These are phyloP conservation scores for Aeoliscus strigatus DNA, from an alignment of 2,797 vertebrate genomes.

Conservation along the genomic window DNA sequence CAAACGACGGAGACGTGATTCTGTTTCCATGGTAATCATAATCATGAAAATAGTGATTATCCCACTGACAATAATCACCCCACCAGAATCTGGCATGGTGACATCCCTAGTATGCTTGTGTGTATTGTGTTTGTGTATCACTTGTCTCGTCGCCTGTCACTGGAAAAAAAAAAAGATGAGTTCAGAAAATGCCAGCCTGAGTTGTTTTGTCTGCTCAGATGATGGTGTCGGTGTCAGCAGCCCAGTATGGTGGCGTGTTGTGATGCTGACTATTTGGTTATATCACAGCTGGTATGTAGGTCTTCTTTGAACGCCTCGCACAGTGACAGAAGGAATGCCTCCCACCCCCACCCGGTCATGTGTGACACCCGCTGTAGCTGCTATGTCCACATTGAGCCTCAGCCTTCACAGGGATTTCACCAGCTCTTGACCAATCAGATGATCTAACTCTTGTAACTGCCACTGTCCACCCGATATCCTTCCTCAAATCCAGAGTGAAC, in stretches of 20 bases:
- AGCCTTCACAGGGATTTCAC: slow-evolving; percentile 46
- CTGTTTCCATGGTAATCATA: no score
- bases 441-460: slow-evolving; percentile 48
- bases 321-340: slow-evolving; percentile 35
- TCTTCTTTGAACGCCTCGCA: slow-evolving; percentile 15
- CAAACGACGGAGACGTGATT: no score
- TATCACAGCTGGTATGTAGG: slow-evolving; percentile 30
- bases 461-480: slow-evolving; percentile 38
- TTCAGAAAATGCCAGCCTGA: not conserved
- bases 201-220: not conserved
- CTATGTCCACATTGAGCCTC: slow-evolving; percentile 20
- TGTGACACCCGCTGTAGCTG: slow-evolving; percentile 17
- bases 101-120: no score
- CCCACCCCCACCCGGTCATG: slow-evolving; percentile 11
- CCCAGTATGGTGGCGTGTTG: not conserved
- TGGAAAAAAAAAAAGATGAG: no score
- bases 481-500: slow-evolving; percentile 18
- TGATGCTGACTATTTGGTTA: slow-evolving; percentile 9
- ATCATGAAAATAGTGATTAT: no score
- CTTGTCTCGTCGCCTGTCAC: no score
- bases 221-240: not conserved
- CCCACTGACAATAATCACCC: no score
- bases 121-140: no score
- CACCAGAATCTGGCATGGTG: no score
- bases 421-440: slow-evolving; percentile 58